Percentiles rank a stretch among this genome's conserved stretches.
phyloP scores from a whole-genome alignment of 2,113 vertebrate species.

The Nerophis lumbriciformis region DNA sequence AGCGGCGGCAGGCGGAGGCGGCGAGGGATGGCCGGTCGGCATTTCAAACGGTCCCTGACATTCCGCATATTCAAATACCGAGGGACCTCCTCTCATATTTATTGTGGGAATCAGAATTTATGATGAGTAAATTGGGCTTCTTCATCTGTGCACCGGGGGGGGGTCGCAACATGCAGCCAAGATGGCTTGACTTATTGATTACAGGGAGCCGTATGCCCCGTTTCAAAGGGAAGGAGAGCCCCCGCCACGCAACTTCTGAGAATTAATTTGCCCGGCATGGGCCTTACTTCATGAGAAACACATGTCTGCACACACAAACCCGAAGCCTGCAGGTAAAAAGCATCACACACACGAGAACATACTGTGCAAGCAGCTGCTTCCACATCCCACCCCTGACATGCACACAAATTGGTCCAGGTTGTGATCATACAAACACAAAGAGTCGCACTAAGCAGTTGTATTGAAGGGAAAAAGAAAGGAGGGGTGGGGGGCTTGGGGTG shows the following conservation, averaged over 20 bases:
- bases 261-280: constrained; percentile 80
- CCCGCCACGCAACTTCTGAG: constrained; percentile 76
- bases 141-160: constrained; percentile 73
- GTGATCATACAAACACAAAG: constrained; percentile 5
- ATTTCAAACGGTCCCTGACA: constrained; percentile 65
- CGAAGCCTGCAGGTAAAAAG: constrained; percentile 65
- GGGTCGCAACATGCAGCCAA: constrained; percentile 70
- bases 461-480: constrained; percentile 1
- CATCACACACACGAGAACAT: constrained; percentile 42
- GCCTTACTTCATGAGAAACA: constrained; percentile 77
- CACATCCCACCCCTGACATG: background rate
- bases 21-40: constrained; percentile 34
- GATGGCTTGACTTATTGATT: constrained; percentile 82
- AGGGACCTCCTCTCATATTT: constrained; percentile 67
- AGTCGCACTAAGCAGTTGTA: background rate
- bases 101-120: constrained; percentile 76
- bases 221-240: constrained; percentile 79
- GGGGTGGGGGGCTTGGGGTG: background rate
- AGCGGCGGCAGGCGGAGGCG: constrained; percentile 37
- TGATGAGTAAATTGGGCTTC: constrained; percentile 74
- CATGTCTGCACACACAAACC: constrained; percentile 64
- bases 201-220: constrained; percentile 75
- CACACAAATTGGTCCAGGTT: background rate
- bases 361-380: constrained; percentile 29
- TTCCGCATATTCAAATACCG: constrained; percentile 67